phyloP scores from a whole-genome alignment of 2,888 invertebrate genomes.

The Drosophila yooni region DNA sequence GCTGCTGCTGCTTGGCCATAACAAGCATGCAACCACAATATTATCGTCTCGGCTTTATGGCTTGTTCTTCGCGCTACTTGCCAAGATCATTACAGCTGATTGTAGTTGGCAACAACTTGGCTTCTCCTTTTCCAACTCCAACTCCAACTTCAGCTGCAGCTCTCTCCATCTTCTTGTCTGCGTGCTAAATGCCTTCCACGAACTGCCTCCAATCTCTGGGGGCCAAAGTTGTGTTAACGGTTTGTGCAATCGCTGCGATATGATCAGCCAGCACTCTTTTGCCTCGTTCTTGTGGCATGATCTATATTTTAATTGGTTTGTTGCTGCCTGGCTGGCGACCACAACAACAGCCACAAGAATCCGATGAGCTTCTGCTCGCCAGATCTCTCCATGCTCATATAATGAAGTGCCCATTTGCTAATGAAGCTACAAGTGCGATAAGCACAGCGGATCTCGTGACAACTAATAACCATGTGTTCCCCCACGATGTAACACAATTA shows the following conservation, averaged over 20 bases:
- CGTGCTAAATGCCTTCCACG: slow-evolving; percentile 71
- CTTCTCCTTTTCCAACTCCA: slow-evolving; percentile 21
- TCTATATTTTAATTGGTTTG: slow-evolving; percentile 77
- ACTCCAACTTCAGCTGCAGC: neutral
- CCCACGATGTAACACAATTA: slow-evolving; percentile 55
- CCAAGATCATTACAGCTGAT: slow-evolving; percentile 48
- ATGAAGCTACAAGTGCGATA: slow-evolving; percentile 68
- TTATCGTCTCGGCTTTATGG: slow-evolving; percentile 64
- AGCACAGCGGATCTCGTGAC: slow-evolving; percentile 41
- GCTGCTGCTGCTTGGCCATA: slow-evolving; percentile 47
- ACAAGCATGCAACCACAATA: slow-evolving; percentile 52
- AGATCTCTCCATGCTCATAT: slow-evolving; percentile 14
- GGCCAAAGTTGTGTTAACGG: slow-evolving; percentile 62
- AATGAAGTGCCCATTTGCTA: slow-evolving; percentile 73
- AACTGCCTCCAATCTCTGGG: slow-evolving; percentile 59
- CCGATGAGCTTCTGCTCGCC: slow-evolving; percentile 14
- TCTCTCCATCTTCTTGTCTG: slow-evolving; percentile 33
- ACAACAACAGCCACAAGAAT: slow-evolving; percentile 26
- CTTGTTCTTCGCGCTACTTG: slow-evolving; percentile 65
- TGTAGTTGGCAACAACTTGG: slow-evolving; percentile 22
- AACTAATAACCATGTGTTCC: slow-evolving; percentile 26
- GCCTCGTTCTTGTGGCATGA: slow-evolving; percentile 57
- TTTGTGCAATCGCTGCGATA: slow-evolving; percentile 56
- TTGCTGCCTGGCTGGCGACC: slow-evolving; percentile 18
- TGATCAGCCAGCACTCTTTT: slow-evolving; percentile 40